Evolutionary conservation across 2,113 vertebrate genomes (phyloP), one percentile per base, ranked within the genome.

Genomic region (Orcinus orca): DNA sequence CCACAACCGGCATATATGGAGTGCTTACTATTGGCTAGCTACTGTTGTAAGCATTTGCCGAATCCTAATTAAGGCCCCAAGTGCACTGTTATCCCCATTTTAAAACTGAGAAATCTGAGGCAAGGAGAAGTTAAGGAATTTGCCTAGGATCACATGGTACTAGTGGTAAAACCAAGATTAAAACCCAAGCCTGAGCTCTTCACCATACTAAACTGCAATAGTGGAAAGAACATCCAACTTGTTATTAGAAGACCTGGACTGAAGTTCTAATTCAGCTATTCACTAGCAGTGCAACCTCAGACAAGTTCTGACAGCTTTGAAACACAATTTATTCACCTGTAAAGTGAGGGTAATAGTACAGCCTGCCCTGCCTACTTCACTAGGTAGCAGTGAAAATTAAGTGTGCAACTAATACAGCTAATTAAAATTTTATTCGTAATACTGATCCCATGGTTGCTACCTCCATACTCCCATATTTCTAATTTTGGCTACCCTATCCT

Each of bases 361-460:
- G 18, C 74, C 85, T 86, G 18, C 6, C 12, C 21, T 90, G n/a
- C n/a, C 73, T 79, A 71, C 67, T 73, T 92, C 21, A 88, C 70
- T 90, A 89, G 20, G 53, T 23, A 80, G 77, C 47, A 82, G 14
- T 68, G 47, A 82, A 94, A 93, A 87, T 67, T 74, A 87, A 87
- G 25, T 70, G 25, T 70, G 20, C 84, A 96, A 96, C 41, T 95
- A 82, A 83, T n/a, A 95, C 8, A 92, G 11, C 70, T 92, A 92
- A 79, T 63, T 71, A 79, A 92, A 95, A 84, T 63, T 88, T 26
- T 93, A 89, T 44, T 50, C 81, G 65, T 90, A 81, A 90, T 67
- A 90, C 20, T n/a, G 13, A 23, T 73, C 47, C 21, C 73, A 36
- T 5, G 86, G 80, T 5, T 95, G 63, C 63, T 74, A 86, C 65